Evolutionary conservation across 2,113 vertebrate species (phyloP), one percentile per base, ranked within the genome.

Genomic region (Rousettus leschenaultii): DNA sequence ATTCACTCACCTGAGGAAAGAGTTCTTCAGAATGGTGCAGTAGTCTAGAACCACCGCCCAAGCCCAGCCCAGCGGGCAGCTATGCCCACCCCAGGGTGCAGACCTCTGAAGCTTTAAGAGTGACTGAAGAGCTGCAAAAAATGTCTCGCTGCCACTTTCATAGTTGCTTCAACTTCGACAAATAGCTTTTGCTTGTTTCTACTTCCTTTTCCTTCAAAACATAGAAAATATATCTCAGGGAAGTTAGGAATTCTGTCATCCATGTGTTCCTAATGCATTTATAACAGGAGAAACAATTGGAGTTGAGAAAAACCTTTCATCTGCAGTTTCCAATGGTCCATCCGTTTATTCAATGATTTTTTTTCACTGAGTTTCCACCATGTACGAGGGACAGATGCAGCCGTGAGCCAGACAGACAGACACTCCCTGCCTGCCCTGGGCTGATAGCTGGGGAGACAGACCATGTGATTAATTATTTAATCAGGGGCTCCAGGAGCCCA

Each of bases 21-120:
- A 5, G 28, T 38, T 51, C 88, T 59, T 5, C 0, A 0, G 11
- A 22, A 28, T 0, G 3, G 26, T 3, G 14, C 24, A 3, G 73
- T 38, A 13, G 4, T 28, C 73, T 19, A 24, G 57, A 21, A 3
- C 21, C 26, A 0, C 21, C 73, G 11, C 7, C 16, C 74, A 9
- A 5, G 61, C 38, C 33, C 38, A 14, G 63, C 65, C 65, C 74
- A 1, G 0, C 0, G 71, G 19, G 14, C 7, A 0, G 26, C 28
- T 45, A 2, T 8, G 6, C 38, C 74, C 2, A 1, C 5, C 4
- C 10, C 33, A 2, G 48, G 13, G 35, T 0, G 1, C n/a, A 5
- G 6, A 6, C 10, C 24, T 48, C 0, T 1, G 83, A 3, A 4
- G 38, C 8, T 28, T 2, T 11, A 6, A 55, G 73, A 22, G 38